Evolutionary conservation across 2,888 invertebrate genomes (phyloP).

Genomic region (Eulithis prunata): DNA sequence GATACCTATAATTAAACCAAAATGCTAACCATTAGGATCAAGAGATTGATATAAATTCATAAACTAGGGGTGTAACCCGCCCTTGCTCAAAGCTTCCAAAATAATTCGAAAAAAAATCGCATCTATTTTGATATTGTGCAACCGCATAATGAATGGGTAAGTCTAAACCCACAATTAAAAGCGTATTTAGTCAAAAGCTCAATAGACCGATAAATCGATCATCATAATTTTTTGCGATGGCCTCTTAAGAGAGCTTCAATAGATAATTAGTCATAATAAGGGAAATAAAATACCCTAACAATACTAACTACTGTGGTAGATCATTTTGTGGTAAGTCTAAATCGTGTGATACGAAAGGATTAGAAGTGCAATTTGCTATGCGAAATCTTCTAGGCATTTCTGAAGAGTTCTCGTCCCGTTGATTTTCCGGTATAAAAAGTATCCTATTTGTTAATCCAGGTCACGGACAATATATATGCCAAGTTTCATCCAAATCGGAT

Average conservation of each 20-base stretch:
- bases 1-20: conserved; percentile 65
- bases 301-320: not conserved
- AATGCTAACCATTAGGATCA: conserved; percentile 58
- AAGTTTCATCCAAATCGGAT: too few species aligned
- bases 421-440: too few species aligned
- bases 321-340: too few species aligned
- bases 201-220: conserved; percentile 73
- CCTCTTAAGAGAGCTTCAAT: conserved; percentile 17
- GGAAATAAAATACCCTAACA: conserved; percentile 7
- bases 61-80: conserved; percentile 58
- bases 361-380: too few species aligned
- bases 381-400: too few species aligned
- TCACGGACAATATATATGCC: too few species aligned
- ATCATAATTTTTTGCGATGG: conserved; percentile 46
- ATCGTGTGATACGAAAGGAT: too few species aligned
- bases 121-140: conserved; percentile 74
- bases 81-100: conserved; percentile 45
- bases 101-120: conserved; percentile 50
- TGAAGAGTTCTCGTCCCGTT: too few species aligned
- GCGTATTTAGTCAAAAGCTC: conserved; percentile 65
- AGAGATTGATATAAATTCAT: conserved; percentile 73
- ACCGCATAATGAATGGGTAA: conserved; percentile 72
- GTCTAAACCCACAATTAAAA: conserved; percentile 71
- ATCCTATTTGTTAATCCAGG: too few species aligned
- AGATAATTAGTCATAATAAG: conserved; percentile 23